These are phyloP conservation scores for Sclerurus mexicanus DNA, from an alignment of 2,113 vertebrate species.

Conservation along the genomic window DNA sequence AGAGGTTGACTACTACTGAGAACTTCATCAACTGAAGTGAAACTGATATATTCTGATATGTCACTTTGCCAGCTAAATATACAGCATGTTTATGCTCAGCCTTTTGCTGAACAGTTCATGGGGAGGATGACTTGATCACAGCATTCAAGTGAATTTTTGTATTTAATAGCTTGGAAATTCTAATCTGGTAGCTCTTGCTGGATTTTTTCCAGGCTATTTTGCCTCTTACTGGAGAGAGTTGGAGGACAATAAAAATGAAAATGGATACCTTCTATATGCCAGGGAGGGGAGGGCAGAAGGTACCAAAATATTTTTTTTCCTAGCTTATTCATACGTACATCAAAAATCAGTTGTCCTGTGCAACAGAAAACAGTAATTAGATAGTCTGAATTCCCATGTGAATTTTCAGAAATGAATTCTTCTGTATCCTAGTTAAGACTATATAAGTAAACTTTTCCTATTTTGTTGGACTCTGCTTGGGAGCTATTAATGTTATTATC, in stretches of 20 bases:
- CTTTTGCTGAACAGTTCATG: not conserved
- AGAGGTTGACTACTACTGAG: not conserved
- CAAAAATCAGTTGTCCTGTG: not conserved
- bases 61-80: not conserved
- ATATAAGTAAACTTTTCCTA: not conserved
- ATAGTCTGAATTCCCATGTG: not conserved
- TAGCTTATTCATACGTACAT: not conserved
- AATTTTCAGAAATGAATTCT: not conserved
- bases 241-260: not conserved
- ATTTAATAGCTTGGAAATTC: not conserved
- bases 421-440: not conserved
- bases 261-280: not conserved
- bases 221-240: not conserved
- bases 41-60: not conserved
- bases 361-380: not conserved
- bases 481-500: not conserved
- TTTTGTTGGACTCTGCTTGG: not conserved
- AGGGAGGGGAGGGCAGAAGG: not conserved
- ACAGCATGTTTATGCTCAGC: not conserved
- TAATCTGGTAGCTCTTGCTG: not conserved
- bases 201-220: not conserved
- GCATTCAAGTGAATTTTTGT: not conserved
- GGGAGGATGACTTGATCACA: not conserved
- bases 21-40: not conserved
- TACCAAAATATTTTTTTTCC: not conserved